A percentile compares a stretch with the other conserved stretches of the same genome.
Evolutionary conservation across 1,140 invertebrate species (phyloP).

Genomic region (Eriosoma lanigerum): DNA sequence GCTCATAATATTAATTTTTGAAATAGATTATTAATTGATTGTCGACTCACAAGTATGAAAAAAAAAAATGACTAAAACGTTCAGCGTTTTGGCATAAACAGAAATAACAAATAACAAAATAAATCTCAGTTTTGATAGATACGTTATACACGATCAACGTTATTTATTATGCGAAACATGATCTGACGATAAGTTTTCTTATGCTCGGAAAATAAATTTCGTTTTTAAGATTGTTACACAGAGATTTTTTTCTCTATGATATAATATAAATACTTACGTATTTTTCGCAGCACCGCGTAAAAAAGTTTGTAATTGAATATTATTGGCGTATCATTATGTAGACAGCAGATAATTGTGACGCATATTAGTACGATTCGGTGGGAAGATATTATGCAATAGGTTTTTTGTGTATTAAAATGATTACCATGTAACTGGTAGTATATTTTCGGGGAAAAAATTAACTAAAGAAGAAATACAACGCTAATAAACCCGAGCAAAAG

Average conservation of each 20-base stretch:
- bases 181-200: neutral
- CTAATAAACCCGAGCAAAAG: slow-evolving; percentile 15
- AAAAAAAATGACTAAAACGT: neutral
- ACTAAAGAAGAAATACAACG: neutral
- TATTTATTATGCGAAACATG: neutral
- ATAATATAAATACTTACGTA: too few species aligned
- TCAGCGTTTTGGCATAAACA: neutral
- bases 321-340: neutral
- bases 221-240: neutral
- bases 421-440: too few species aligned
- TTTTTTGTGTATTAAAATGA: neutral
- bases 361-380: too few species aligned
- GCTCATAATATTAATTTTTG: too few species aligned
- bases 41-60: neutral
- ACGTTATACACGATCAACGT: neutral
- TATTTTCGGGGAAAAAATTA: neutral
- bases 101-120: neutral
- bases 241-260: neutral
- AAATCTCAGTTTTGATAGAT: slow-evolving; percentile 1
- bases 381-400: neutral
- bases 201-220: neutral
- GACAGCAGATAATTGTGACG: neutral
- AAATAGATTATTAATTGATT: too few species aligned
- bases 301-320: neutral
- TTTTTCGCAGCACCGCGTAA: neutral